Conservation (phyloP, 2,113 vertebrate species). For the Oreotrochilus melanogaster region DNA sequence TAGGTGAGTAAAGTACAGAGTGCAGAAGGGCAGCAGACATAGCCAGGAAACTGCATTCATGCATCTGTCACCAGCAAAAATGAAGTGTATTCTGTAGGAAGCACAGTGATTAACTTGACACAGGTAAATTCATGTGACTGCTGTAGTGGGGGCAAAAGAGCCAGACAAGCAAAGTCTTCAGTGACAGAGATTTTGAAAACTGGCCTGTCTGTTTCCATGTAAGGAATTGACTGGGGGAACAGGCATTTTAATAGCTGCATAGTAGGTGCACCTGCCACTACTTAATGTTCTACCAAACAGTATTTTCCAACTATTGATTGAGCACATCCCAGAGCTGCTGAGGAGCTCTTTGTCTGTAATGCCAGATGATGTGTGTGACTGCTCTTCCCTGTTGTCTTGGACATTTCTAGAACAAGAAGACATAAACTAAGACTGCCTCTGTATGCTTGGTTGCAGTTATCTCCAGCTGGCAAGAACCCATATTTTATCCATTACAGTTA, state of each 20-base stretch:
- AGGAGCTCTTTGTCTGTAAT: background rate
- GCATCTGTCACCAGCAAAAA: background rate
- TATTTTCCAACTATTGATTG: constrained; percentile 53
- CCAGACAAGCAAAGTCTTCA: background rate
- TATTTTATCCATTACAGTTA: background rate
- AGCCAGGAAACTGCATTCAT: background rate
- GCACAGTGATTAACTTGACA: background rate
- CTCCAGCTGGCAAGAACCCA: background rate
- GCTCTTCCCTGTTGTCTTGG: background rate
- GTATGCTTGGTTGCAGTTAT: background rate
- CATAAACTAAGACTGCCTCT: background rate
- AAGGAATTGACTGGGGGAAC: background rate
- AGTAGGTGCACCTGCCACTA: constrained; percentile 63
- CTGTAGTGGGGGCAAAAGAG: background rate
- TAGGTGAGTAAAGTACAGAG: background rate
- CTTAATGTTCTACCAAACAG: background rate
- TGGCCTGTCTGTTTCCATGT: rapidly evolving
- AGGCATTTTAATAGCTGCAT: constrained; percentile 50
- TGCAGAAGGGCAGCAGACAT: background rate
- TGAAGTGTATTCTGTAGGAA: background rate
- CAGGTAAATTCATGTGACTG: background rate
- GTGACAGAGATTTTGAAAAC: constrained; percentile 3
- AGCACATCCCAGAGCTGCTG: constrained; percentile 9
- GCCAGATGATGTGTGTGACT: background rate
- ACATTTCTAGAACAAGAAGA: background rate